phyloP scores from a whole-genome alignment of 2,113 vertebrate species.

The Chaenogobius annularis region DNA sequence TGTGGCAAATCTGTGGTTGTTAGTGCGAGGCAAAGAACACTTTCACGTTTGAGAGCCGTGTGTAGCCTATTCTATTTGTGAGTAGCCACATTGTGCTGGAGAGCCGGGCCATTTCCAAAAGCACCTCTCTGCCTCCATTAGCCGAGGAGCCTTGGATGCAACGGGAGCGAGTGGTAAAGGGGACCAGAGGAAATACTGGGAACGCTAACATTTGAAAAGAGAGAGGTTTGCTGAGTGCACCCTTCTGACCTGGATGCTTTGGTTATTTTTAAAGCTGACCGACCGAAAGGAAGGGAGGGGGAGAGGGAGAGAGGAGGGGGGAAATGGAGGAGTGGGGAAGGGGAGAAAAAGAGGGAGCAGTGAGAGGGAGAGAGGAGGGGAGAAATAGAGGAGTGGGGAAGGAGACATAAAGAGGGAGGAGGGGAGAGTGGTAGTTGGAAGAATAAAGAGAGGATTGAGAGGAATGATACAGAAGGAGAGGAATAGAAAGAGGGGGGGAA shows the following conservation, averaged over 20 bases:
- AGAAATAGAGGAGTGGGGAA: no score
- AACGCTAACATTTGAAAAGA: conserved; percentile 55
- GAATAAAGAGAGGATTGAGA: no score
- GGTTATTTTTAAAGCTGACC: conserved; percentile 58
- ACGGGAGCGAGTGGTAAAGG: conserved; percentile 14
- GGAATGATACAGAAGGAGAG: no score
- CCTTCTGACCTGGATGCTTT: conserved; percentile 47
- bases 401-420: no score
- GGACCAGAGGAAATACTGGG: conserved; percentile 15
- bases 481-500: conserved; percentile 34
- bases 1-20: background rate
- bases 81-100: conserved; percentile 55
- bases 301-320: conserved; percentile 42
- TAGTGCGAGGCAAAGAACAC: conserved; percentile 29
- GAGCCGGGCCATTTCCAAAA: conserved; percentile 69
- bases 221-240: conserved; percentile 55
- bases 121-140: conserved; percentile 69
- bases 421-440: no score
- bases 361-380: conserved; percentile 2
- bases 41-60: conserved; percentile 43
- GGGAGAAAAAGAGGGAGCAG: conserved; percentile 29
- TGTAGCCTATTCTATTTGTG: conserved; percentile 60
- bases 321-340: background rate
- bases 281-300: conserved; percentile 34
- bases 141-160: conserved; percentile 54